Conservation (phyloP, 2,888 invertebrate genomes). For the Neoascia interrupta region DNA sequence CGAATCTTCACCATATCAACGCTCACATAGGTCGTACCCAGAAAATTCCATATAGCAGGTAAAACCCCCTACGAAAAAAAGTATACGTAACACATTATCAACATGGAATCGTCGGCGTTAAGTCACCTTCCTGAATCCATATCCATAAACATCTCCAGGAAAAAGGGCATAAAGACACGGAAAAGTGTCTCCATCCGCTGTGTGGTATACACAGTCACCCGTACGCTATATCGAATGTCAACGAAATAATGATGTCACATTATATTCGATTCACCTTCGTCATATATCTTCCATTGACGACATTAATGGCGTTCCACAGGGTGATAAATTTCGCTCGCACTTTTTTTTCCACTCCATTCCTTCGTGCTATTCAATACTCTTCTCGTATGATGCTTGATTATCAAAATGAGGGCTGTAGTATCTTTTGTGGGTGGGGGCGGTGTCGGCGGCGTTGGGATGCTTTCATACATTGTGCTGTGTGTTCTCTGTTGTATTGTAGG, state of each 20-base stretch:
- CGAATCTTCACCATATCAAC: no score
- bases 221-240: constrained; percentile 65
- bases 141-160: constrained; percentile 56
- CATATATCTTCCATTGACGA: constrained; percentile 75
- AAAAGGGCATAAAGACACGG: constrained; percentile 63
- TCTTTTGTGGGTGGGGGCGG: no score
- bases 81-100: constrained; percentile 50
- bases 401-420: no score
- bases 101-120: constrained; percentile 55
- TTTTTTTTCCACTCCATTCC: constrained; percentile 27
- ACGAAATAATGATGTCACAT: constrained; percentile 72
- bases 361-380: constrained; percentile 57
- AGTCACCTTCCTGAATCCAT: constrained; percentile 58
- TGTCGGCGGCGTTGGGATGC: neutral
- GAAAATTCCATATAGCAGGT: neutral
- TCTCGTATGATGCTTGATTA: constrained; percentile 67
- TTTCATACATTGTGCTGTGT: constrained; percentile 27
- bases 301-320: constrained; percentile 71
- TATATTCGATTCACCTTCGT: constrained; percentile 73
- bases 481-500: constrained; percentile 65
- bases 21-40: no score
- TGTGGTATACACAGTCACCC: constrained; percentile 16
- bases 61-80: neutral
- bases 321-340: constrained; percentile 69
- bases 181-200: constrained; percentile 66